These are phyloP conservation scores for Amiota communis DNA, from an alignment of 2,888 invertebrate genomes.

Conservation along the genomic window DNA sequence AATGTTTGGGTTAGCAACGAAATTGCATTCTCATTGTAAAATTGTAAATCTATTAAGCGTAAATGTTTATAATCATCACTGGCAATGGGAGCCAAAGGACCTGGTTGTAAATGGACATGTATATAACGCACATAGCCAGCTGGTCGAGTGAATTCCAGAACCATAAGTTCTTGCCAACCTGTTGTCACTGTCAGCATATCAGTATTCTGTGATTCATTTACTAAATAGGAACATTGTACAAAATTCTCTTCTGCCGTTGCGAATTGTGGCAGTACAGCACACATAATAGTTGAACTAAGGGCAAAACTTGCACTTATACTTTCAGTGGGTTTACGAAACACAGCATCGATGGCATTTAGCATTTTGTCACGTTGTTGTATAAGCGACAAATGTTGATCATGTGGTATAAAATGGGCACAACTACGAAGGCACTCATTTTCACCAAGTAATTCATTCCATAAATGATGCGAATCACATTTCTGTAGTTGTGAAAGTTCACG, in stretches of 20 bases:
- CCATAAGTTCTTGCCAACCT: conserved; percentile 64
- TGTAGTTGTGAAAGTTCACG: conserved; percentile 79
- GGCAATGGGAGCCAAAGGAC: conserved; percentile 63
- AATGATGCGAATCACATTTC: conserved; percentile 80
- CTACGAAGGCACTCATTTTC: conserved; percentile 83
- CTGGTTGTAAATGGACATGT: conserved; percentile 76
- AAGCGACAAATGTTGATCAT: conserved; percentile 83
- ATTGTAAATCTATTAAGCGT: conserved; percentile 81
- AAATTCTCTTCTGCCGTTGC: conserved; percentile 41
- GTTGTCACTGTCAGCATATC: conserved; percentile 66
- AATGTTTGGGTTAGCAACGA: conserved; percentile 81
- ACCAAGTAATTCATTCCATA: conserved; percentile 84
- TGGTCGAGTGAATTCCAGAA: conserved; percentile 67
- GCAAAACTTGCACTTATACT: conserved; percentile 79
- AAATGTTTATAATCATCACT: conserved; percentile 69
- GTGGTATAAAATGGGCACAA: conserved; percentile 83
- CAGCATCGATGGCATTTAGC: conserved; percentile 78
- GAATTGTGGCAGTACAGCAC: conserved; percentile 59
- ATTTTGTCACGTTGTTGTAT: conserved; percentile 86
- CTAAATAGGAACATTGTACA: conserved; percentile 63
- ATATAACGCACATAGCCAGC: conserved; percentile 74
- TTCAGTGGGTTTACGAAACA: conserved; percentile 80
- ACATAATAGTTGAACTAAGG: conserved; percentile 75
- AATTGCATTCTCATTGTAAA: conserved; percentile 79
- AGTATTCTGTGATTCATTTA: conserved; percentile 56